Conservation (phyloP, 2,888 invertebrate genomes). For the Vanessa cardui region DNA sequence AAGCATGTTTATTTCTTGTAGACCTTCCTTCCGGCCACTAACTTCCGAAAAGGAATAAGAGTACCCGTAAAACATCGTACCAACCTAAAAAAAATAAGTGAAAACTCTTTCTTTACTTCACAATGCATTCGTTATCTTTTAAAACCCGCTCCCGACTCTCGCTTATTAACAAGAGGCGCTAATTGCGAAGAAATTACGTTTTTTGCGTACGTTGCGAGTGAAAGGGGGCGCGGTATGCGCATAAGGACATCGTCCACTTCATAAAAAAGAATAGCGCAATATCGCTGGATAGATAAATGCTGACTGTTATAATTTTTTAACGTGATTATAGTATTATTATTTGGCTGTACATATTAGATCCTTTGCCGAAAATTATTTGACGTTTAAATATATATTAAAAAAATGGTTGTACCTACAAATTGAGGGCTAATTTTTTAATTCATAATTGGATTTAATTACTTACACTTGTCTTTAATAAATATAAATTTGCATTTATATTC, state of each 20-base stretch:
- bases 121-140: slow-evolving; percentile 24
- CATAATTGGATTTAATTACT: too few species aligned
- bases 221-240: slow-evolving; percentile 25
- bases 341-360: too few species aligned
- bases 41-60: too few species aligned
- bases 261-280: neutral
- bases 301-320: too few species aligned
- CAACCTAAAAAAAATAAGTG: neutral
- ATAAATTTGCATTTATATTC: neutral
- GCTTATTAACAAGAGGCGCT: slow-evolving; percentile 28
- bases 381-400: too few species aligned
- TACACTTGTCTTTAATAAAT: too few species aligned
- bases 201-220: slow-evolving; percentile 21
- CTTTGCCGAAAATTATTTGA: too few species aligned
- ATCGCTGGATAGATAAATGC: too few species aligned
- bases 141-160: slow-evolving; percentile 14
- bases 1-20: too few species aligned
- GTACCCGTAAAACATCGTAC: neutral
- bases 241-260: slow-evolving; percentile 5
- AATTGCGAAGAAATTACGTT: slow-evolving; percentile 32
- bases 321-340: too few species aligned
- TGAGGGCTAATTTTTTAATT: neutral
- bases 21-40: too few species aligned
- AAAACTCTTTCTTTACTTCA: slow-evolving; percentile 5
- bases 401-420: too few species aligned